These are phyloP conservation scores for Cryptotermes secundus DNA, from an alignment of 1,140 invertebrate genomes.

Conservation along the genomic window DNA sequence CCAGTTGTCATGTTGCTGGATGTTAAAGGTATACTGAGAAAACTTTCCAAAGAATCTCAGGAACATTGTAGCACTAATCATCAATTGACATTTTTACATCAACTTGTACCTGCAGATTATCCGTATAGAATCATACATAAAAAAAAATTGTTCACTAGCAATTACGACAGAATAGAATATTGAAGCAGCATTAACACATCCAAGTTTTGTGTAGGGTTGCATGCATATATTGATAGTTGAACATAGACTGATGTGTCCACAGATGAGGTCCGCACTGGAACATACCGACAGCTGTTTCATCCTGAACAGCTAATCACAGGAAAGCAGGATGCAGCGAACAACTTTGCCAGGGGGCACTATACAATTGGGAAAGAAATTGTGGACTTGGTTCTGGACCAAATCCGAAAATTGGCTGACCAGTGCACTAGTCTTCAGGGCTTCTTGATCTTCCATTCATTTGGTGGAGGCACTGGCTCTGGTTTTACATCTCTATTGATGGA, in stretches of 20 bases:
- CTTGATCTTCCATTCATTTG: conserved; percentile 85
- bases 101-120: too few species aligned
- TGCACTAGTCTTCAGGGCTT: conserved; percentile 81
- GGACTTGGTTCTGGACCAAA: conserved; percentile 66
- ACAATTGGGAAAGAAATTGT: conserved; percentile 79
- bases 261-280: conserved; percentile 60
- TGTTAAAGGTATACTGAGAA: too few species aligned
- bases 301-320: conserved; percentile 64
- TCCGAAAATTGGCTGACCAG: conserved; percentile 74
- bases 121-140: too few species aligned
- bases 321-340: conserved; percentile 74
- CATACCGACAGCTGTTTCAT: conserved; percentile 60
- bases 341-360: conserved; percentile 79
- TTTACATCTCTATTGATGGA: conserved; percentile 70
- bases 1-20: too few species aligned
- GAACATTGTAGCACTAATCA: too few species aligned
- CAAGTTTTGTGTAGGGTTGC: not conserved
- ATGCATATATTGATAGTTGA: conserved; percentile 48
- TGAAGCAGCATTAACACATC: not conserved
- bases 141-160: too few species aligned
- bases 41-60: too few species aligned
- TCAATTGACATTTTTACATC: too few species aligned
- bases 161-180: too few species aligned
- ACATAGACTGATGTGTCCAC: not conserved
- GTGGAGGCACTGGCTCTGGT: conserved; percentile 83